Evolutionary conservation across 2,888 invertebrate species (phyloP).

Genomic region (Dasypogon diadema): DNA sequence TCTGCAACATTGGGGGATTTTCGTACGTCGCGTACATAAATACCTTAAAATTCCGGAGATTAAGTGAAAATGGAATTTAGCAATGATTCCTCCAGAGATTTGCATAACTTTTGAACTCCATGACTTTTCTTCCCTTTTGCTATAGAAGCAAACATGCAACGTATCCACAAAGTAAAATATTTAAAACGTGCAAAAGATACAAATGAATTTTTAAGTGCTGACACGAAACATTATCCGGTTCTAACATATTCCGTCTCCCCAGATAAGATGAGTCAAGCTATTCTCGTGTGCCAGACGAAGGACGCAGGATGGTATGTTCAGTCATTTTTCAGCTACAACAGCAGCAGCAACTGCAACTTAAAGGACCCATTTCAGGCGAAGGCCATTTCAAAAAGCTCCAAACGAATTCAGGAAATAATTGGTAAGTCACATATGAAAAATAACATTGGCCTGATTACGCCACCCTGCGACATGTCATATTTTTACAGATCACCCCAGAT

Average conservation of each 20-base stretch:
- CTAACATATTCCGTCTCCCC: conserved; percentile 19
- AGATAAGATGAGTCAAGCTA: conserved; percentile 74
- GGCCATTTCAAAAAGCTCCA: conserved; percentile 60
- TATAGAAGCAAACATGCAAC: too few relatives aligned
- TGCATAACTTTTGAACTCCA: too few relatives aligned
- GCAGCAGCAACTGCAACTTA: conserved; percentile 65
- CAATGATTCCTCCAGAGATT: too few relatives aligned
- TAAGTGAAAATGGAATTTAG: too few relatives aligned
- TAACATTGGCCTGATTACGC: conserved; percentile 48
- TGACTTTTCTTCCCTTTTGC: too few relatives aligned
- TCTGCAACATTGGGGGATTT: too few relatives aligned
- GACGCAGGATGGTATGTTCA: conserved; percentile 78
- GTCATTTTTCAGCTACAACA: conserved; percentile 74
- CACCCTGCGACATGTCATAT: conserved; percentile 15
- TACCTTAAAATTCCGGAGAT: too few relatives aligned
- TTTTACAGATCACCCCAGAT: conserved; percentile 61
- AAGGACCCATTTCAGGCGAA: conserved; percentile 59
- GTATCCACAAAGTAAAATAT: too few relatives aligned
- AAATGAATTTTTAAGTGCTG: too few relatives aligned
- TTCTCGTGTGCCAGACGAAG: conserved; percentile 76
- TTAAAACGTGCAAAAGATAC: too few relatives aligned
- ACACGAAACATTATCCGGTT: too few relatives aligned
- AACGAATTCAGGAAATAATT: conserved; percentile 62
- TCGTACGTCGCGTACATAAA: too few relatives aligned
- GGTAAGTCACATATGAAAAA: conserved; percentile 59